Evolutionary conservation across 1,140 invertebrate species (phyloP), one percentile per base, ranked within the genome.

Genomic region (Nilaparvata lugens): DNA sequence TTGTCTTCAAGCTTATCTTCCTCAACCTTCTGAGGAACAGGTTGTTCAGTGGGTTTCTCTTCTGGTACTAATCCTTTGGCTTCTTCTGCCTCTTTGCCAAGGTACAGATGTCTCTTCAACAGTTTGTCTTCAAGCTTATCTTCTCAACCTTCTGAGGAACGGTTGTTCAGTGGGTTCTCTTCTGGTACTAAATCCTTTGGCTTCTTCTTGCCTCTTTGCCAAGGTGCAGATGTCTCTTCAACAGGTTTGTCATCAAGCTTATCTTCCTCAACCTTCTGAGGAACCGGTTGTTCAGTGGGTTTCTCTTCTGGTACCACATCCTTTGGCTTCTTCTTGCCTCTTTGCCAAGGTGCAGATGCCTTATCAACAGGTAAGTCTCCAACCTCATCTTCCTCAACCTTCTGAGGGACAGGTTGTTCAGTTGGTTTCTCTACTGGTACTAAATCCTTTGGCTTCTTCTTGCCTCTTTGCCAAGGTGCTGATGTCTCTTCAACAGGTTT

Each of bases 1-100:
- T 35, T 35, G 31, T 71, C 66, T 68, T 73, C 69, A 51, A 70
- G 66, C 66, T 64, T 69, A 60, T 72, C 63, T 67, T 74, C 65
- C n/a, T 48, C 42, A 62, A 64, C 43, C 67, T 67, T 35, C 65
- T 52, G 58, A 66, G 64, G 40, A 4, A 11, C n/a, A 28, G 48
- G 5, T 48, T 48, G 18, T 58, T 62, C 40, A n/a, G 24, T 6
- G 9, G 31, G 11, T 13, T 14, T n/a, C 19, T 52, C 48, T 25
- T 54, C 25, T 25, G 52, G 52, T 28, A 9, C n/a, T 40, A 25
- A 45, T 40, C 19, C 19, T 38, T 54, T 54, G 35, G 6, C 28
- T 21, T 54, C 45, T 21, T 5, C 31, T 11, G 23, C 23, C n/a
- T 43, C 58, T 58, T 53, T 52, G 52, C 40, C 11, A 58, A 59